Evolutionary conservation across 2,888 invertebrate genomes (phyloP), one percentile per base, ranked within the genome.

Genomic region (Drosophila atripex): DNA sequence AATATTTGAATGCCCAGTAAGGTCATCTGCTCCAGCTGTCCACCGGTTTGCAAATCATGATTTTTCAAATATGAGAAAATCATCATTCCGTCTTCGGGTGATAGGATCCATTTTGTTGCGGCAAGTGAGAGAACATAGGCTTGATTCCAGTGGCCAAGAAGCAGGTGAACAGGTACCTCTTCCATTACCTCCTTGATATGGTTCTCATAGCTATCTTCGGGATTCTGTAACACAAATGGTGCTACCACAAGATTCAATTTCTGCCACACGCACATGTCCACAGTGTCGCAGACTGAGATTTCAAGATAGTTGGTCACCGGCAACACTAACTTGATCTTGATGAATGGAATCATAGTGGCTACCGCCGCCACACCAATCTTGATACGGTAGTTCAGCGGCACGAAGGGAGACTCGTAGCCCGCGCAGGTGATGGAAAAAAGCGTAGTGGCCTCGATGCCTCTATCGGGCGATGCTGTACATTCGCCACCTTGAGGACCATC

Each of bases 21-120:
- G 1, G 46, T 38, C 3, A 71, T 7, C 41, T 59, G 66, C 38
- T 75, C 72, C 35, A 75, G 32, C 39, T 75, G 66, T 0, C 32
- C 16, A 2, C n/a, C 18, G 3, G 66, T 46, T 6, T 6, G 6
- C 0, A 50, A 18, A 0, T 18, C 5, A 8, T 28, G 14, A 0
- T 14, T 1, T 0, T 1, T 1, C 3, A 75, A 3, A 11, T 41
- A 9, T 1, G 30, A 7, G 23, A 39, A 75, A 3, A 75, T 14
- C 12, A 25, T 1, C 0, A 1, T 2, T 1, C 12, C 64, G 2
- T 64, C 23, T 0, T 11, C 0, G 9, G 8, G 7, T 0, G 9
- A 1, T 0, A 1, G 7, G 0, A 53, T 18, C 1, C 32, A 30
- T 3, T 21, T 35, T 7, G 28, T 1, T 8, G 61, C 58, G 7